Evolutionary conservation across 1,140 invertebrate species (phyloP), one percentile per base, ranked within the genome.

Genomic region (Zelostemma sp.): DNA sequence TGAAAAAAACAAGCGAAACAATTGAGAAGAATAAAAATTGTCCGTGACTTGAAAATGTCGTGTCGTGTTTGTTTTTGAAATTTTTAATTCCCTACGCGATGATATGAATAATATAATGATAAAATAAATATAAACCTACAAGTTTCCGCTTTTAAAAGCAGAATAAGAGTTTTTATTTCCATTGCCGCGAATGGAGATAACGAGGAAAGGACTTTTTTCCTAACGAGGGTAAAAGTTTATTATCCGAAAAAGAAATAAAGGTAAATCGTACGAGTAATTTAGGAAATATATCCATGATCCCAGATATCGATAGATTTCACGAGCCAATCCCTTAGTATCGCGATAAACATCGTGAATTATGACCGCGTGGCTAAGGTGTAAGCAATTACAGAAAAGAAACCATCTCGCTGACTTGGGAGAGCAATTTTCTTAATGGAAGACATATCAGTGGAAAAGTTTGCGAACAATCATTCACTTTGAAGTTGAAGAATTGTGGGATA

Each of bases 391-490:
- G 25, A 14, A 49, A 49, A 28, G 47, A 31, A 21, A 31, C 47
- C 47, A 14, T 49, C 19, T 28, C 47, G 21, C 47, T 25, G 19
- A 49, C 47, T 33, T 28, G 12, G n/a, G n/a, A 49, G 47, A 49
- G 47, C 21, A 49, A 49, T 49, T 49, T 49, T 49, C 47, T 49
- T 49, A 49, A 49, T 49, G 47, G 47, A 49, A 49, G 47, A 49
- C 47, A 49, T 31, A 49, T 49, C 47, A 31, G 47, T 47, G 28
- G 6, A 31, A 18, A 49, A 49, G n/a, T 49, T 49, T 49, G 9
- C 19, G n/a, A n/a, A 49, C 47, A 21, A 49, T 49, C 21, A 49
- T 49, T 49, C 47, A 49, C 47, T 9, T 49, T 31, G 47, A 49
- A 49, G 12, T n/a, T 25, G 15, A 49, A 49, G 12, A 49, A 28